Evolutionary conservation across 1,140 invertebrate species (phyloP), one percentile per base, ranked within the genome.

Genomic region (Cylas formicarius): DNA sequence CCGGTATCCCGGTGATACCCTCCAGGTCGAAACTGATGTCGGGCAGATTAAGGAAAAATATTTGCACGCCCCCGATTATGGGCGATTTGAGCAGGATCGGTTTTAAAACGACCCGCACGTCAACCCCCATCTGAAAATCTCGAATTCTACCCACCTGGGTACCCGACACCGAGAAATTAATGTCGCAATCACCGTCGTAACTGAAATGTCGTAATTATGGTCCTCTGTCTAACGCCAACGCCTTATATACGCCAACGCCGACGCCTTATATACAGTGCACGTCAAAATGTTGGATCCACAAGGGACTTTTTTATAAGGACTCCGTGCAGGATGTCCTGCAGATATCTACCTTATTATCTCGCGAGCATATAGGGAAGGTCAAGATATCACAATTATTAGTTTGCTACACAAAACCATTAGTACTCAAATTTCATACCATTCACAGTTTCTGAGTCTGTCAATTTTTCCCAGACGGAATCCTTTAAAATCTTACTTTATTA

Each of bases 1-100:
- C 90, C 10, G 91, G 92, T 71, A 96, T 84, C 64, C 95, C 90
- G 27, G 85, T 90, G 2, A 89, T 74, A 24, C 90, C 90, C 36
- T 95, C 90, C 35, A 97, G 69, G 70, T 95, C 93, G 65, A 94
- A 97, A 68, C 96, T 89, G 49, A 97, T 84, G 44, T 84, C 82
- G 1, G 93, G 93, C 61, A 85, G 89, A 65, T 93, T 93, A 7
- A 97, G 72, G 69, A 97, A 97, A 70, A 92, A 97, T 39, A 92
- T 73, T 62, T 90, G 90, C 13, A 96, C 69, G 10, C 90, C 90
- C 17, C 90, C 92, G 45, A 94, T 78, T 45, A 97, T 66, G 13
- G 91, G 91, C 61, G 92, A 84, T 42, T 81, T 76, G 50, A 77
- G 74, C 44, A 96, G 82, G 22, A 97, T 67, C 1, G 93, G 93